A percentile compares a stretch with the other conserved stretches of the same genome.
Conservation (phyloP, 2,888 invertebrate species). For the Tromatobia lineatoria region DNA sequence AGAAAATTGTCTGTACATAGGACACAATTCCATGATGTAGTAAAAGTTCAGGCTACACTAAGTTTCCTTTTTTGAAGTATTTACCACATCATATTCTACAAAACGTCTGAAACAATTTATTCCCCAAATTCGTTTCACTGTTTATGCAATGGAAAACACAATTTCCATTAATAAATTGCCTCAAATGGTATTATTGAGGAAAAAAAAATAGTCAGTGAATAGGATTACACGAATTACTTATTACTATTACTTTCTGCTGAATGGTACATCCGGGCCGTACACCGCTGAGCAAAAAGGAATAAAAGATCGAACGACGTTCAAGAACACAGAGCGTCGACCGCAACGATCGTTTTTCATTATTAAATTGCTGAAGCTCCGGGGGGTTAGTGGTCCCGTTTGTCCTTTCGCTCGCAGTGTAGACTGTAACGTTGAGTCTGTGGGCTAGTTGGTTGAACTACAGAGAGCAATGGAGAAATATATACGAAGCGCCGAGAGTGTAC, state of each 20-base stretch:
- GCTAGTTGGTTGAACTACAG: slow-evolving; percentile 4
- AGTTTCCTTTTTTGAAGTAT: too few relatives aligned
- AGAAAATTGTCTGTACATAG: too few relatives aligned
- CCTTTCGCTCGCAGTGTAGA: slow-evolving; percentile 38
- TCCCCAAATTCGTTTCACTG: neutral
- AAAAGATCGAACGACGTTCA: slow-evolving; percentile 9
- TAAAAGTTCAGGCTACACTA: too few relatives aligned
- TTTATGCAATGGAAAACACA: neutral
- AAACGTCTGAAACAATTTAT: too few relatives aligned
- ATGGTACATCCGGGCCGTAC: neutral
- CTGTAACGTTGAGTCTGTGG: slow-evolving; percentile 7
- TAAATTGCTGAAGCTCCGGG: slow-evolving; percentile 52
- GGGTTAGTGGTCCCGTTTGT: slow-evolving; percentile 48
- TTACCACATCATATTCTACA: too few relatives aligned
- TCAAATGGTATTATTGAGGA: neutral
- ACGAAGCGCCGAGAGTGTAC: neutral
- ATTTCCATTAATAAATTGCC: neutral
- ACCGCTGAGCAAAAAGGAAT: neutral
- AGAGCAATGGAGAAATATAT: neutral
- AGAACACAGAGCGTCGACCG: slow-evolving; percentile 3
- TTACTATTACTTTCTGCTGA: neutral
- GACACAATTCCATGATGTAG: too few relatives aligned
- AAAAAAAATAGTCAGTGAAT: neutral
- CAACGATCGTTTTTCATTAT: slow-evolving; percentile 63
- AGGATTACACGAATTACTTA: neutral